phyloP scores from a whole-genome alignment of 2,888 invertebrate genomes.

The Caenorhabditis zanzibari region DNA sequence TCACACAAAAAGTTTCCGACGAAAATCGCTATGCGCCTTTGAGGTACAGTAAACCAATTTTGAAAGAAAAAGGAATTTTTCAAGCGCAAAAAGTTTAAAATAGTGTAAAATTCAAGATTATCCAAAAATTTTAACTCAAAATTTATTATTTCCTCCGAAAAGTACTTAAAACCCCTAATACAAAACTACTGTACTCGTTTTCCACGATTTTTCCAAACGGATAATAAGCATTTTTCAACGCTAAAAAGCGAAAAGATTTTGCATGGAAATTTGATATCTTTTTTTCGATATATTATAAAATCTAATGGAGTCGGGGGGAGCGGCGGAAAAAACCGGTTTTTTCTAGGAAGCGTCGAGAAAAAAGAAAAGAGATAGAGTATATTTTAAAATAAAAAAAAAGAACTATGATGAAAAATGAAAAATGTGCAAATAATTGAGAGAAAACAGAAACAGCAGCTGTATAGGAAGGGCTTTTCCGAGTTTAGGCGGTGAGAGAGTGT shows the following conservation, averaged over 20 bases:
- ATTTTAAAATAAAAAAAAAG: conserved; percentile 44
- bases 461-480: conserved; percentile 9
- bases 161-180: too few relatives aligned
- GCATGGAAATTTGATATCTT: conserved; percentile 42
- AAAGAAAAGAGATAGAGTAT: conserved; percentile 17
- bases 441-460: conserved; percentile 1
- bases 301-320: conserved; percentile 34
- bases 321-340: conserved; percentile 49
- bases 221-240: not conserved
- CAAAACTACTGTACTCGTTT: too few relatives aligned
- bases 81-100: too few relatives aligned
- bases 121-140: too few relatives aligned
- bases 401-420: conserved; percentile 4
- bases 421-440: conserved; percentile 51
- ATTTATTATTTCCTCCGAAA: too few relatives aligned
- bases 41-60: too few relatives aligned
- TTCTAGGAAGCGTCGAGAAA: not conserved
- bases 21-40: too few relatives aligned
- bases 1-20: too few relatives aligned
- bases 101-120: not conserved
- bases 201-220: not conserved
- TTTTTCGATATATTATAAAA: conserved; percentile 42
- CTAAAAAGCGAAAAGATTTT: conserved; percentile 5
- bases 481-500: not conserved
- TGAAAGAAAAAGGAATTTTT: not conserved